phyloP scores from a whole-genome alignment of 2,113 vertebrate species.

The Cepphus grylle region DNA sequence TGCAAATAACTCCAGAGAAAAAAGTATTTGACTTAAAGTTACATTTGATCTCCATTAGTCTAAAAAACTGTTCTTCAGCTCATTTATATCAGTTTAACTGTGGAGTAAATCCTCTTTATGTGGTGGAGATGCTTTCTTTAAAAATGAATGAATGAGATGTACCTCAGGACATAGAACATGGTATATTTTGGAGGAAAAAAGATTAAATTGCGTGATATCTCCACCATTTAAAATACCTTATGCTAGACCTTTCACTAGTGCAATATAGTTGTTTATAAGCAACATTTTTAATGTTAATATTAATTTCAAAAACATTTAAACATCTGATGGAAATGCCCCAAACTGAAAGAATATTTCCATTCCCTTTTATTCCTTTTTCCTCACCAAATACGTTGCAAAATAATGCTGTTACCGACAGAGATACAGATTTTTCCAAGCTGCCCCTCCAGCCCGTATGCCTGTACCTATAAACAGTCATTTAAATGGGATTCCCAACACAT shows the following conservation, averaged over 20 bases:
- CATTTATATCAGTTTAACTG: not conserved
- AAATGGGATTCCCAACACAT: not conserved
- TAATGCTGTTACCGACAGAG: not conserved
- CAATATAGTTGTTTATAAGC: not conserved
- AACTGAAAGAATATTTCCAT: not conserved
- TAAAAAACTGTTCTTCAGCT: not conserved
- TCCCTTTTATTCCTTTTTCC: not conserved
- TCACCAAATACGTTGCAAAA: not conserved
- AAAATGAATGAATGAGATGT: not conserved
- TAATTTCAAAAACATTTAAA: not conserved
- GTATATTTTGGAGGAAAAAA: not conserved
- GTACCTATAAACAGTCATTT: not conserved
- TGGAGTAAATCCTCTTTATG: not conserved
- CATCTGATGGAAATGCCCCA: not conserved
- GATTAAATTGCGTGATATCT: not conserved
- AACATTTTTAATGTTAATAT: not conserved
- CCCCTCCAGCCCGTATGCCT: not conserved
- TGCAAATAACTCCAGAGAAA: not conserved
- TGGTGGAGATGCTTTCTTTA: not conserved
- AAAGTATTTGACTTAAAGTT: not conserved
- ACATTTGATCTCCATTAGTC: not conserved
- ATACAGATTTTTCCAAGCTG: not conserved
- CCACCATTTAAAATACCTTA: not conserved
- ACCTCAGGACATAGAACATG: not conserved
- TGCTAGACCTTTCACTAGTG: not conserved